Evolutionary conservation across 2,113 vertebrate genomes (phyloP).

Genomic region (Boulengeromyrus knoepffleri): DNA sequence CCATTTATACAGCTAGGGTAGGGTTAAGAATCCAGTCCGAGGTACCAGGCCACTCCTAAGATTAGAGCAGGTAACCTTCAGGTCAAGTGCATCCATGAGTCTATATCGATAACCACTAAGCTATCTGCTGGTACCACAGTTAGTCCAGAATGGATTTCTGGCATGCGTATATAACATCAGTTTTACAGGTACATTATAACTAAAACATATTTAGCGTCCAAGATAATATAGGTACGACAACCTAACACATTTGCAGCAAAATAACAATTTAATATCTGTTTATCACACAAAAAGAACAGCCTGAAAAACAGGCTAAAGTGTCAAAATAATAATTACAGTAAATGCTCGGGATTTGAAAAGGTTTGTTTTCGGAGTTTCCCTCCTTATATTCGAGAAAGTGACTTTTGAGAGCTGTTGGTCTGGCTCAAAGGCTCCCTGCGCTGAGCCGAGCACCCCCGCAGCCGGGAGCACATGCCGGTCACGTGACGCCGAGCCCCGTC

Average conservation of each 20-base stretch:
- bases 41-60: background rate
- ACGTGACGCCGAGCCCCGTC: background rate
- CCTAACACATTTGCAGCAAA: background rate
- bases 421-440: background rate
- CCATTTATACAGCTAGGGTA: background rate
- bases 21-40: background rate
- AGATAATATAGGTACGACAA: background rate
- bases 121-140: background rate
- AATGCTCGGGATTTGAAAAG: background rate
- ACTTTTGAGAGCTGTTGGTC: background rate
- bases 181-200: background rate
- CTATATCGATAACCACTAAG: background rate
- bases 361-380: background rate
- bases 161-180: background rate
- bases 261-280: background rate
- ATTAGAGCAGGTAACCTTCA: background rate
- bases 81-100: background rate
- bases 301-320: background rate
- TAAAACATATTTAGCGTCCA: background rate
- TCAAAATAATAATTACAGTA: background rate
- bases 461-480: background rate
- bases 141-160: background rate
- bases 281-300: background rate
- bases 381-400: background rate
- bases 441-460: background rate